A percentile compares a stretch with the other conserved stretches of the same genome.
phyloP scores from a whole-genome alignment of 1,140 invertebrate genomes.

The Wiebesia pumilae region DNA sequence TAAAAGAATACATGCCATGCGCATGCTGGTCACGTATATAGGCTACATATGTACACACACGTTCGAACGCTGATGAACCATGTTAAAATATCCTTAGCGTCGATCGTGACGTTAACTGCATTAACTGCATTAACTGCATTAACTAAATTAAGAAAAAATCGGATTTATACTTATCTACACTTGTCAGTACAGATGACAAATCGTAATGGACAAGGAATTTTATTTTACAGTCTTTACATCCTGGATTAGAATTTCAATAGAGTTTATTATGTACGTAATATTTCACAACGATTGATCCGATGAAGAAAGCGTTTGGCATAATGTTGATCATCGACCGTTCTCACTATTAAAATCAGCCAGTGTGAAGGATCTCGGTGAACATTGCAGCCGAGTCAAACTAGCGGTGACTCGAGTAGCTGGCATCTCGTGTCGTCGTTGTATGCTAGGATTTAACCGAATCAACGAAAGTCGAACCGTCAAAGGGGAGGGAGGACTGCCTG shows the following conservation, averaged over 20 bases:
- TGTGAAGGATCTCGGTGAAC: too few relatives aligned
- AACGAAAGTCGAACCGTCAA: background rate
- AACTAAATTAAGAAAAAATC: too few relatives aligned
- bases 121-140: too few relatives aligned
- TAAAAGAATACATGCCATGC: background rate
- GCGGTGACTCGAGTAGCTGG: too few relatives aligned
- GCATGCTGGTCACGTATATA: background rate
- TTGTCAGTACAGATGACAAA: too few relatives aligned
- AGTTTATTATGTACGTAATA: background rate
- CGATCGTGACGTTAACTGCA: background rate
- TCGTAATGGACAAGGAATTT: background rate
- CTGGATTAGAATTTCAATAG: background rate
- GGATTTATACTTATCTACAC: too few relatives aligned
- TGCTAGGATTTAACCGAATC: background rate
- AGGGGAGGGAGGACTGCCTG: background rate
- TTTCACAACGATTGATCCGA: background rate
- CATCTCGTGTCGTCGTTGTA: background rate
- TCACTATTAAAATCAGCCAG: background rate
- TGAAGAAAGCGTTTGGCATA: background rate
- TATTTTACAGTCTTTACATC: too few relatives aligned
- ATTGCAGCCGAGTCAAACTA: too few relatives aligned
- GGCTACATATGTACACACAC: background rate
- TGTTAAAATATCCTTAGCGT: background rate
- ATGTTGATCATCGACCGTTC: background rate
- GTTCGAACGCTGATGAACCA: background rate